These are phyloP conservation scores for Gambelia wislizenii DNA, from an alignment of 2,797 vertebrate species.

Conservation along the genomic window DNA sequence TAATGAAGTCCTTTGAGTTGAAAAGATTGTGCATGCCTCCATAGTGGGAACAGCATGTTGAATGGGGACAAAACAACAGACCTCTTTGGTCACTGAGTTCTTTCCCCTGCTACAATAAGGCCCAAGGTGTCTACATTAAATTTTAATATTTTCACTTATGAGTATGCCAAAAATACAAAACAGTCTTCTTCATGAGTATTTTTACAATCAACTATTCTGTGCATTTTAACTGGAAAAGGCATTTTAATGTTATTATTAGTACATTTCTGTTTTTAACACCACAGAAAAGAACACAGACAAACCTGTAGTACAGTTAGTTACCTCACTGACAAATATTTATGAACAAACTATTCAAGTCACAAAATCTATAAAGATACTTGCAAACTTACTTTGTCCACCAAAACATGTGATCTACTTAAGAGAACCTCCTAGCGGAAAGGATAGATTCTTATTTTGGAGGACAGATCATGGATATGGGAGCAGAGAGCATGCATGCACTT, in stretches of 20 bases:
- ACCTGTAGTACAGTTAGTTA: background rate
- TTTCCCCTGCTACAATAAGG: too few species aligned
- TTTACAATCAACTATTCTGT: background rate
- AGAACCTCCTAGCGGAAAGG: background rate
- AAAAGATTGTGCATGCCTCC: background rate
- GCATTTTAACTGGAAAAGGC: background rate
- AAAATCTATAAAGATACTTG: background rate
- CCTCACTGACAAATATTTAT: too few species aligned
- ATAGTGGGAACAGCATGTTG: background rate
- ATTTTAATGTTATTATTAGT: background rate
- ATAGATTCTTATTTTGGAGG: background rate
- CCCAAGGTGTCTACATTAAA: background rate
- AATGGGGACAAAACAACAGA: background rate
- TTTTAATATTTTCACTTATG: background rate
- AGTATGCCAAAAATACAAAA: background rate
- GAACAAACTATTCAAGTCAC: too few species aligned
- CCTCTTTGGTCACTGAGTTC: background rate
- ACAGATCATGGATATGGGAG: background rate
- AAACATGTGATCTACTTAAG: background rate
- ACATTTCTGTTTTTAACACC: background rate
- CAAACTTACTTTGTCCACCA: background rate
- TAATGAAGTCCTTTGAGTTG: too few species aligned
- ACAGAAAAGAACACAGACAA: background rate
- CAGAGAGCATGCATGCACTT: background rate
- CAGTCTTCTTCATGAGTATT: background rate